Conservation (phyloP, 2,797 vertebrate species). For the Poecilia gillii region DNA sequence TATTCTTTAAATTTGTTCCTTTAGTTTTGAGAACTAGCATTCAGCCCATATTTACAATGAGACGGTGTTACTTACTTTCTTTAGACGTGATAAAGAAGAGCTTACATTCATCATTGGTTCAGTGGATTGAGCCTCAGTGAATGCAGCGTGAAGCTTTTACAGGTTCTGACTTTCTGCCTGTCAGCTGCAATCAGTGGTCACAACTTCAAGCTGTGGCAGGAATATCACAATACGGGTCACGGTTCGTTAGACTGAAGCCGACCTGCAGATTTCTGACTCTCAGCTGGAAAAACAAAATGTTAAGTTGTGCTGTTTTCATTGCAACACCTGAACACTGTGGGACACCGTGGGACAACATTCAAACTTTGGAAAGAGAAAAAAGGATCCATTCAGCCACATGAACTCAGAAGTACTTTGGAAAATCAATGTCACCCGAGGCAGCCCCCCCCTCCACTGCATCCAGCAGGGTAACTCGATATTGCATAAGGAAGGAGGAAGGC, state of each 20-base stretch:
- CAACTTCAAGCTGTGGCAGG: conserved; percentile 38
- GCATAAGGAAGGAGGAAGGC: neutral
- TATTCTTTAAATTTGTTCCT: neutral
- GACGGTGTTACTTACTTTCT: neutral
- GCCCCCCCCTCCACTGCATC: neutral
- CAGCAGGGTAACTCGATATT: neutral
- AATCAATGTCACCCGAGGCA: neutral
- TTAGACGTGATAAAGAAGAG: neutral
- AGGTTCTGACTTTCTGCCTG: conserved; percentile 21
- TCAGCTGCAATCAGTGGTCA: conserved; percentile 22
- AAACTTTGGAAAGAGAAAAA: neutral
- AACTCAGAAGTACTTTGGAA: conserved; percentile 2
- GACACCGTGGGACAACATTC: neutral
- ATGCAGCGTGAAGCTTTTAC: neutral
- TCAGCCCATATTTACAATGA: neutral
- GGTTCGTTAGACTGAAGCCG: conserved; percentile 38
- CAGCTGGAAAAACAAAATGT: neutral
- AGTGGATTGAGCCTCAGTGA: conserved; percentile 2
- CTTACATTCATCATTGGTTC: neutral
- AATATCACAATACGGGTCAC: conserved; percentile 52
- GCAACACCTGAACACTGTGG: neutral
- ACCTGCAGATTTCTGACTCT: conserved; percentile 16
- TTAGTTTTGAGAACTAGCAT: neutral
- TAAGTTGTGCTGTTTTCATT: neutral
- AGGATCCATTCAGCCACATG: neutral